Conservation (phyloP, 1,140 invertebrate genomes). For the Zaprionus gabonicus region DNA sequence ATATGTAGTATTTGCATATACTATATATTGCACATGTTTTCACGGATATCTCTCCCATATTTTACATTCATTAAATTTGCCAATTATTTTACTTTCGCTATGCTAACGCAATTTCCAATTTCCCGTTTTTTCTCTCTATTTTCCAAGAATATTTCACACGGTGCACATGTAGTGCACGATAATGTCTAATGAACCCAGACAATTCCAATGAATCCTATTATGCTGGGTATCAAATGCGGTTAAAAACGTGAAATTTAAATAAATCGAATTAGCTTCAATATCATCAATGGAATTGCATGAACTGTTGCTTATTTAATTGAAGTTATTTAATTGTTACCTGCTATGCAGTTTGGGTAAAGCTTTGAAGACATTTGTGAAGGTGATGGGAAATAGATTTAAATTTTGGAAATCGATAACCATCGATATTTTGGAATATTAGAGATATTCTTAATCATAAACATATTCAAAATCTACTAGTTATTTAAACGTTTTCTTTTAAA, state of each 20-base stretch:
- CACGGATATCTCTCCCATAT: neutral
- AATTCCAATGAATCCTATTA: neutral
- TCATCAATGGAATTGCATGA: no score
- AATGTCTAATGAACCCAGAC: neutral
- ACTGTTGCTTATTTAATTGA: no score
- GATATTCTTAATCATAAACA: no score
- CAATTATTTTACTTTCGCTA: conserved; percentile 1
- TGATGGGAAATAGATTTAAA: no score
- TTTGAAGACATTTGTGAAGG: no score
- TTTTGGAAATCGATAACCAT: no score
- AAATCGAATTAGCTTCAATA: no score
- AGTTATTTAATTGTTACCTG: no score
- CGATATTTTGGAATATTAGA: no score
- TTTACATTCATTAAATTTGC: neutral
- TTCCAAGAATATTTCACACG: neutral
- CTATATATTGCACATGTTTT: neutral
- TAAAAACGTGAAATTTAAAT: neutral
- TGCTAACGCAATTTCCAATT: neutral
- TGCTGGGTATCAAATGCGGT: neutral
- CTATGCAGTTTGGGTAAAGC: no score
- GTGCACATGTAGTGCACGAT: neutral
- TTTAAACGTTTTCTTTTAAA: neutral
- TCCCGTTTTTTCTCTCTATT: neutral
- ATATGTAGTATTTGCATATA: neutral
- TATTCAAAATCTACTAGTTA: no score